Conservation (phyloP, 2,797 vertebrate genomes). For the Podargus strigoides region DNA sequence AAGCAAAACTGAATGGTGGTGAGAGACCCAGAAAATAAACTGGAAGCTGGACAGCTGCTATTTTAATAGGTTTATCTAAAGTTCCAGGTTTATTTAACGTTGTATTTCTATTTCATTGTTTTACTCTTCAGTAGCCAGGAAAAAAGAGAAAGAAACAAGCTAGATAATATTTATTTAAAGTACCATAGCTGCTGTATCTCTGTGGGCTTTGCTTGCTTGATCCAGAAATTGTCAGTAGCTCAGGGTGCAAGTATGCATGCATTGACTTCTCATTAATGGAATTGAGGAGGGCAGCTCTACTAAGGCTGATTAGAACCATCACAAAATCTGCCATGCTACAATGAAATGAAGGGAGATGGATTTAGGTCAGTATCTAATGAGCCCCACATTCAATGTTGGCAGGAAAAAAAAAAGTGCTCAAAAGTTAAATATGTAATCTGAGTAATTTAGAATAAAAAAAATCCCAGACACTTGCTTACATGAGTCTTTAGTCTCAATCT, state of each 20-base stretch:
- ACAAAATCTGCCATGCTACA: conserved; percentile 5
- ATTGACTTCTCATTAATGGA: background rate
- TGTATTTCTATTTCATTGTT: background rate
- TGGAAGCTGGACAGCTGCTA: background rate
- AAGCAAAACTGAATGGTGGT: background rate
- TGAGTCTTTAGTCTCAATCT: background rate
- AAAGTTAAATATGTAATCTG: background rate
- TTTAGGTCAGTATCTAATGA: conserved; percentile 45
- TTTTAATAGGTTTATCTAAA: background rate
- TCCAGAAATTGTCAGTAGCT: background rate
- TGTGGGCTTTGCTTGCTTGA: background rate
- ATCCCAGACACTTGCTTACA: accelerated
- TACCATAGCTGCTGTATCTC: background rate
- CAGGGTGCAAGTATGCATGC: background rate
- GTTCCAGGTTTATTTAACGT: background rate
- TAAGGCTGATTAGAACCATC: conserved; percentile 42
- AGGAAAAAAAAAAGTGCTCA: background rate
- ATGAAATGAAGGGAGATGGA: conserved; percentile 35
- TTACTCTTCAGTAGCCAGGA: background rate
- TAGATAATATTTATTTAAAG: background rate
- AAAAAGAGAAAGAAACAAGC: background rate
- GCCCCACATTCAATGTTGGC: background rate
- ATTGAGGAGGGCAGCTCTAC: conserved; percentile 31
- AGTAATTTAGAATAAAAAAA: background rate
- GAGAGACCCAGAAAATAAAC: background rate